phyloP scores from a whole-genome alignment of 2,888 invertebrate species.

The Bellardia bayeri region DNA sequence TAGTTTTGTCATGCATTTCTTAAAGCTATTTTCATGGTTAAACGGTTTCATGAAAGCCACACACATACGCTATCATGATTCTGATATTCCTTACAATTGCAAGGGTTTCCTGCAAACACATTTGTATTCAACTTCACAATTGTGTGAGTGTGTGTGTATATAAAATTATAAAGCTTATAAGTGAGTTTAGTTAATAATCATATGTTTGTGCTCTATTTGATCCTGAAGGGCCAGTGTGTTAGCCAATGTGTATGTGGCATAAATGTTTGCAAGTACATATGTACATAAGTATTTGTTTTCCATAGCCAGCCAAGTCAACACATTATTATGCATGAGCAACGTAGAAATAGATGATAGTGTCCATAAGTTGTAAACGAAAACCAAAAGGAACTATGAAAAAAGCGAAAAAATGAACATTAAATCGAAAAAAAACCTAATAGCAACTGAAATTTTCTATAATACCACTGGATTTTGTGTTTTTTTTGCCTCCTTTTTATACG shows the following conservation, averaged over 20 bases:
- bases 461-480: constrained; percentile 15
- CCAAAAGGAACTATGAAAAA: constrained; percentile 54
- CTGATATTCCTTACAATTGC: constrained; percentile 17
- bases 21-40: constrained; percentile 62
- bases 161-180: constrained; percentile 69
- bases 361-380: constrained; percentile 49
- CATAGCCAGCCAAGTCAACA: constrained; percentile 63
- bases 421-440: constrained; percentile 21
- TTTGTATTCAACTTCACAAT: background rate
- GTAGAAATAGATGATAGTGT: constrained; percentile 44
- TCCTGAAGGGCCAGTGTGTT: constrained; percentile 46
- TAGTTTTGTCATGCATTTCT: constrained; percentile 55
- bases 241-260: background rate
- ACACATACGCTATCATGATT: constrained; percentile 24
- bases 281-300: constrained; percentile 26
- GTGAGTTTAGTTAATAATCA: constrained; percentile 70
- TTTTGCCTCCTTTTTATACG: background rate
- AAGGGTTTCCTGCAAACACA: constrained; percentile 5
- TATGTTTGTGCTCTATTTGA: constrained; percentile 72
- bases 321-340: constrained; percentile 71
- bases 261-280: background rate
- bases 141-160: constrained; percentile 15
- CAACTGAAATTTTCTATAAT: constrained; percentile 70
- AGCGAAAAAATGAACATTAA: constrained; percentile 76
- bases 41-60: constrained; percentile 57